Evolutionary conservation across 2,797 vertebrate species (phyloP), one percentile per base, ranked within the genome.

Genomic region (Enteromius treurensis): DNA sequence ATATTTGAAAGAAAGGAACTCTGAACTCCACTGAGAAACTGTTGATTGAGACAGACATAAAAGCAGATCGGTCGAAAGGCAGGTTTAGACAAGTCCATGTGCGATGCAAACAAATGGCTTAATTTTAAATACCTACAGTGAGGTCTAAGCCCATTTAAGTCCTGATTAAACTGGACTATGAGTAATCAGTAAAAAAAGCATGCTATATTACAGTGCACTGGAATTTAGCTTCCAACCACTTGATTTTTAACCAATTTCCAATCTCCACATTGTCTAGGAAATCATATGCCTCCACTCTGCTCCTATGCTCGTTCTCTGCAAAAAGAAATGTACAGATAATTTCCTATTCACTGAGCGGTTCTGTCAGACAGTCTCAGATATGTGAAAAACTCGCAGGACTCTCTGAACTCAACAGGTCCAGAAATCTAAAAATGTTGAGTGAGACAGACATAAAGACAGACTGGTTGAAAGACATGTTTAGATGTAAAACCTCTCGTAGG

Each of bases 401-500:
- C 65, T 19, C 65, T 40, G 67, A 60, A 29, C 68, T 62, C 37
- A 80, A 80, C 67, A 71, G 26, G 40, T 70, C 32, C 9, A 51
- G 29, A 64, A 81, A 81, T 45, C 1, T 14, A 51, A 58, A 81
- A 26, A 73, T 51, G 55, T 9, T 5, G 4, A 58, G 73, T 51
- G 19, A 80, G 83, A 34, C 17, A 23, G 60, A 53, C 42, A 40
- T 11, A 67, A 77, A 62, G 82, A 80, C 23, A 47, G 55, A 67
- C 17, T 53, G 58, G 32, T 14, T 37, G 51, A 75, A 75, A 55
- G 32, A 40, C 73, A 37, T 40, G 73, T 58, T 23, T 74, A 74
- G 47, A 74, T 40, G 76, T 71, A 71, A 64, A 81, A 74, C 21
- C 69, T 74, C 55, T 74, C n/a, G 1, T 37, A 62, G 69, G 49